Evolutionary conservation across 2,888 invertebrate genomes (phyloP).

Genomic region (Folsomia manolachei): DNA sequence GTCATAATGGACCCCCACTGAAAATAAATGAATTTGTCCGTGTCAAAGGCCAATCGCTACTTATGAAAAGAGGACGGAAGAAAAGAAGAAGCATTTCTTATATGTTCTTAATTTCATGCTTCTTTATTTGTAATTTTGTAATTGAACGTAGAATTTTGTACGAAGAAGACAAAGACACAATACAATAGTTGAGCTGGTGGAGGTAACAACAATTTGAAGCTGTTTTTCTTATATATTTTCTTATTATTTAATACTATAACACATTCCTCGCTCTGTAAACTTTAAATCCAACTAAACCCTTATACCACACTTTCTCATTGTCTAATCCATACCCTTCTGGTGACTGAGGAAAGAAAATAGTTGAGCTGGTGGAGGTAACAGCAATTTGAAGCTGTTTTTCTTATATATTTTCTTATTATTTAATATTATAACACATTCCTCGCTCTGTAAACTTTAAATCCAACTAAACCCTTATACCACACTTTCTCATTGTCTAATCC

Average conservation of each 20-base stretch:
- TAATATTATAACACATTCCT: not conserved
- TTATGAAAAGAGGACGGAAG: slow-evolving; percentile 33
- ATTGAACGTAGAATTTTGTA: slow-evolving; percentile 35
- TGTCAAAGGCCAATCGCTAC: slow-evolving; percentile 51
- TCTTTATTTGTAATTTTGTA: slow-evolving; percentile 50
- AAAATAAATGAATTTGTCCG: slow-evolving; percentile 51
- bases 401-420: not conserved
- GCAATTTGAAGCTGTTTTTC: not conserved
- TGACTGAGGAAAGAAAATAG: no score
- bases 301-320: not conserved
- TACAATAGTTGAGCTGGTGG: slow-evolving; percentile 14
- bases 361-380: not conserved
- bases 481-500: no score
- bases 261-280: not conserved
- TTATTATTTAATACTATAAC: not conserved
- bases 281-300: not conserved
- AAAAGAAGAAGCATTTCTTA: slow-evolving; percentile 35
- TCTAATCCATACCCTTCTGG: no score
- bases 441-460: not conserved
- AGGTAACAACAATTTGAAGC: not conserved
- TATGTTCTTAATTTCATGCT: slow-evolving; percentile 49
- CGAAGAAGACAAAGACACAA: slow-evolving; percentile 10
- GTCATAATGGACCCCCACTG: slow-evolving; percentile 49
- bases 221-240: not conserved
- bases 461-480: not conserved